Evolutionary conservation across 2,888 invertebrate species (phyloP), one percentile per base, ranked within the genome.

Genomic region (Hypomecis atomaria): DNA sequence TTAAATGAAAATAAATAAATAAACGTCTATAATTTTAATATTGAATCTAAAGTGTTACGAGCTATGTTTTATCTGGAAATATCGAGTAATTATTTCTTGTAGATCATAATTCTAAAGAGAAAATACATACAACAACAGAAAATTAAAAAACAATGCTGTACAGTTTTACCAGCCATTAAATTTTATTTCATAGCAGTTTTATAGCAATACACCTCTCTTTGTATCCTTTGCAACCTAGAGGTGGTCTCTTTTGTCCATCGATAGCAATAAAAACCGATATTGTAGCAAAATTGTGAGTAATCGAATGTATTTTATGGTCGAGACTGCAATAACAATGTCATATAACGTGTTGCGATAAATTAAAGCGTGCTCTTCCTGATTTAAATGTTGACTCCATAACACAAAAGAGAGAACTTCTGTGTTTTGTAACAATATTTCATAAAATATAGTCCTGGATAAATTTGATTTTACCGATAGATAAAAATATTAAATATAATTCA

Each of bases 101-200:
- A 23, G 23, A 23, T 23, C 23, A 23, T 23, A 23, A 23, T 23
- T 23, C 23, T 23, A 23, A 23, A 23, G 23, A 23, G 23, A 23
- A 23, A 23, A 23, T 23, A 23, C 23, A 23, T 23, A 23, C 23
- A 23, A 23, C 3, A 3, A 11, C 11, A 11, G 3, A 49, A 49
- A 11, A 48, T 23, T 13, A 34, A 40, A 59, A 52, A 38, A 59
- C 52, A 55, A 52, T 52, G 36, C 45, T 83, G 79, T 85, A 37
- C 84, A 82, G 83, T 81, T 83, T 87, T 83, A 83, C 84, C 72
- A 75, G 83, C 74, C 79, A 80, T 88, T 83, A 88, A 89, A 82
- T 71, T 88, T 87, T 86, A 89, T 86, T 84, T 83, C 83, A 83
- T 80, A 76, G 78, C 73, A n/a, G 33, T 74, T 82, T 85, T 87